These are phyloP conservation scores for Mechanitis messenoides DNA, from an alignment of 2,888 invertebrate species.

Conservation along the genomic window DNA sequence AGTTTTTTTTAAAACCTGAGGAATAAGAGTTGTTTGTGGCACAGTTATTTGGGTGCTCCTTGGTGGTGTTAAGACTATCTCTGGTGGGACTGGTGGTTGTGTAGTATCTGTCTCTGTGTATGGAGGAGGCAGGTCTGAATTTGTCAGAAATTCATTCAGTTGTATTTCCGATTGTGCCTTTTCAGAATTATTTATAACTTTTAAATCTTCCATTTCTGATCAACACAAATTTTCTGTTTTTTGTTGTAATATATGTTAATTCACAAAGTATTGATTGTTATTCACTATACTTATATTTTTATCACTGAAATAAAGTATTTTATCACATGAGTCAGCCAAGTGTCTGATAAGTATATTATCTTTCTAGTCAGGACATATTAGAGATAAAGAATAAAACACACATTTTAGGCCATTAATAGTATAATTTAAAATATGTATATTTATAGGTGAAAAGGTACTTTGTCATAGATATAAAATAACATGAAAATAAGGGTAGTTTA, in stretches of 20 bases:
- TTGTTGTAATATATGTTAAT: neutral
- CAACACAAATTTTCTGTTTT: slow-evolving; percentile 16
- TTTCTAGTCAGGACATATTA: slow-evolving; percentile 1
- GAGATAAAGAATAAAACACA: slow-evolving; percentile 14
- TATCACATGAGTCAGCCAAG: slow-evolving; percentile 27
- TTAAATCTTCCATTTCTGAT: slow-evolving; percentile 16
- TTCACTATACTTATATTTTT: slow-evolving; percentile 23
- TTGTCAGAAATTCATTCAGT: slow-evolving; percentile 33
- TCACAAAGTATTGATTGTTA: slow-evolving; percentile 14
- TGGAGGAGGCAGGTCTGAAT: slow-evolving; percentile 55
- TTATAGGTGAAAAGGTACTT: slow-evolving; percentile 2
- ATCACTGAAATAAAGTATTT: slow-evolving; percentile 26
- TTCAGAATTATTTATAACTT: slow-evolving; percentile 19
- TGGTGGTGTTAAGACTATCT: slow-evolving; percentile 5
- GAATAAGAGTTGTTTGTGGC: slow-evolving; percentile 51
- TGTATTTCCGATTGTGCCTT: slow-evolving; percentile 35
- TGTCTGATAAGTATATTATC: slow-evolving; percentile 16
- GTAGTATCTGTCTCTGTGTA: slow-evolving; percentile 38
- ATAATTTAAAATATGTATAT: slow-evolving; percentile 10
- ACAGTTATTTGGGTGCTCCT: slow-evolving; percentile 40
- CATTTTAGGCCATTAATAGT: slow-evolving; percentile 16
- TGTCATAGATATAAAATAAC: neutral
- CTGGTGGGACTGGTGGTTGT: slow-evolving; percentile 13
- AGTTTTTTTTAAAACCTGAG: slow-evolving; percentile 43
- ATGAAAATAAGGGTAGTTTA: too few species aligned